Evolutionary conservation across 2,797 vertebrate genomes (phyloP), one percentile per base, ranked within the genome.

Genomic region (Leucoraja ocellata): DNA sequence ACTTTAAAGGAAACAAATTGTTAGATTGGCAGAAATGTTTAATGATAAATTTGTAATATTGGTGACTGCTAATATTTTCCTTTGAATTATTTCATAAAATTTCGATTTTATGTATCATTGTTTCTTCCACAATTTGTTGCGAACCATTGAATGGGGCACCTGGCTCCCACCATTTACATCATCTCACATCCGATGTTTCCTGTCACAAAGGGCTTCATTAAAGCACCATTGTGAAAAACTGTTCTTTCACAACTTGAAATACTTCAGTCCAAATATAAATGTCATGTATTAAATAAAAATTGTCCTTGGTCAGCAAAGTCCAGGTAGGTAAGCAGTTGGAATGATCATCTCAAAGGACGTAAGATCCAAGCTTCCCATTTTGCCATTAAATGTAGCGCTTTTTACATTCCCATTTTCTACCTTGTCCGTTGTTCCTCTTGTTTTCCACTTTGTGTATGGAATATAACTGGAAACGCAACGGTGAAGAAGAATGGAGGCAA

Each of bases 21-120:
- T 54, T 39, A 28, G 71, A 76, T 16, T 92, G 71, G 11, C 90
- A 92, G 71, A 73, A 68, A 13, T 88, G 84, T 88, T 88, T 18
- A 68, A 68, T 36, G 84, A 71, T 73, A 92, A 46, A 76, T 91
- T 74, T 91, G 73, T 91, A 73, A 76, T 74, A 74, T 74, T 92
- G 36, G 90, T 54, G 68, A 92, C 90, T 91, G 81, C 61, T 76
- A 92, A 76, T 92, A 92, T 92, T 92, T 76, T 92, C 71, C 23
- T 58, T 92, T 39, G 25, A 92, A 92, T 74, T 92, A 92, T 92
- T 92, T 76, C 74, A 92, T 92, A 92, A 92, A 92, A 68, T 25
- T 92, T 92, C 25, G 58, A 76, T 92, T 92, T 92, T 92, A 71
- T 92, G 68, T 54, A 58, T 74, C 28, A 54, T 91, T 91, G 28